phyloP scores from a whole-genome alignment of 2,888 invertebrate genomes.

The Hirtodrosophila duncani region DNA sequence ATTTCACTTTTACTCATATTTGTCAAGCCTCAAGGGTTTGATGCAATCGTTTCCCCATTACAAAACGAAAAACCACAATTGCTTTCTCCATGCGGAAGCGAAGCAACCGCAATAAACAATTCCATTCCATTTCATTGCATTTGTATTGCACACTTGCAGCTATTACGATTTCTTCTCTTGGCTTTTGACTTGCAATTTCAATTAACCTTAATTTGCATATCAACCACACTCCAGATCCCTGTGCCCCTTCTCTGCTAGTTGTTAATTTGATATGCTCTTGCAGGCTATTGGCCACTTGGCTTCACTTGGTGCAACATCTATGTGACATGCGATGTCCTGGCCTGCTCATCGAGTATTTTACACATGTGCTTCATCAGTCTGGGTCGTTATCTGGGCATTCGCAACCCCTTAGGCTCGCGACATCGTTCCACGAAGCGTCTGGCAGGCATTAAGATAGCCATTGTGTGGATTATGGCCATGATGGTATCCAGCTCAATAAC shows the following conservation, averaged over 20 bases:
- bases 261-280: constrained; percentile 3
- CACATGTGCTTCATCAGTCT: constrained; percentile 95
- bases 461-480: constrained; percentile 95
- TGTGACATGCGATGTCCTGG: constrained; percentile 96
- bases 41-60: no score
- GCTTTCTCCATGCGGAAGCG: no score
- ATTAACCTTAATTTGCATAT: constrained; percentile 39
- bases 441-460: constrained; percentile 91
- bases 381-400: constrained; percentile 91
- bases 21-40: no score
- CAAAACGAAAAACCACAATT: no score
- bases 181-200: constrained; percentile 32
- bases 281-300: constrained; percentile 95
- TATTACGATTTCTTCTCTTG: not conserved
- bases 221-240: not conserved
- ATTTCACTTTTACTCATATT: no score
- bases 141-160: constrained; percentile 3
- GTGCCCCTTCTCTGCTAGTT: not conserved
- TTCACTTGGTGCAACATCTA: constrained; percentile 96
- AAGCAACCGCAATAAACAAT: constrained; percentile 34
- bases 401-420: constrained; percentile 91
- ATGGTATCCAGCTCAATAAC: constrained; percentile 92
- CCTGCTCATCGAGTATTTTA: constrained; percentile 96
- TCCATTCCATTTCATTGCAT: constrained; percentile 21
- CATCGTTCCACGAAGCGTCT: constrained; percentile 90